Percentiles rank a stretch among this genome's conserved stretches.
phyloP scores from a whole-genome alignment of 2,888 invertebrate species.

The Spatulosminthurus flaviceps region DNA sequence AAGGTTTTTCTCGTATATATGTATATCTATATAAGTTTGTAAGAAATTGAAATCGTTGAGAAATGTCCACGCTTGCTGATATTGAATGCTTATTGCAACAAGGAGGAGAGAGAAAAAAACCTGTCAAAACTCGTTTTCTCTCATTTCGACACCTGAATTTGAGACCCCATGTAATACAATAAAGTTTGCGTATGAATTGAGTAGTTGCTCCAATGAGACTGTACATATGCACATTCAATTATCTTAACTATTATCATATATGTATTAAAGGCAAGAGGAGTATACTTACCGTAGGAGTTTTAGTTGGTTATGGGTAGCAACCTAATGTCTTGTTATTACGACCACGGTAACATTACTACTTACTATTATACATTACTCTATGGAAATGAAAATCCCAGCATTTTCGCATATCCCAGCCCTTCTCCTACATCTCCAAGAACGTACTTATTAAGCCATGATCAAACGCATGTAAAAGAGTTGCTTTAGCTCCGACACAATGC shows the following conservation, averaged over 20 bases:
- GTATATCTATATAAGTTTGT: neutral
- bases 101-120: neutral
- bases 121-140: neutral
- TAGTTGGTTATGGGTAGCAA: too few species aligned
- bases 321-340: too few species aligned
- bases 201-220: too few species aligned
- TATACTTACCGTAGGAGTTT: too few species aligned
- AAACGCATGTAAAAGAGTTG: slow-evolving; percentile 7
- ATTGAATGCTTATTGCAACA: neutral
- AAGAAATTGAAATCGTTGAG: neutral
- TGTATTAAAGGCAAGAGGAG: too few species aligned
- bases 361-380: too few species aligned
- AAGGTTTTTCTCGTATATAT: too few species aligned
- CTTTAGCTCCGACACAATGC: neutral
- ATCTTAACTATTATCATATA: too few species aligned
- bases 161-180: slow-evolving; percentile 8
- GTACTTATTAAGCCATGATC: neutral
- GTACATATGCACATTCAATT: too few species aligned
- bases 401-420: neutral
- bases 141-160: slow-evolving; percentile 3
- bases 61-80: neutral
- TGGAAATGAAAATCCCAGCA: neutral
- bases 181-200: neutral
- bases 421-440: too few species aligned
- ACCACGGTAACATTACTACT: too few species aligned